phyloP scores from a whole-genome alignment of 1,140 invertebrate genomes.

The Drosophila neocordata region DNA sequence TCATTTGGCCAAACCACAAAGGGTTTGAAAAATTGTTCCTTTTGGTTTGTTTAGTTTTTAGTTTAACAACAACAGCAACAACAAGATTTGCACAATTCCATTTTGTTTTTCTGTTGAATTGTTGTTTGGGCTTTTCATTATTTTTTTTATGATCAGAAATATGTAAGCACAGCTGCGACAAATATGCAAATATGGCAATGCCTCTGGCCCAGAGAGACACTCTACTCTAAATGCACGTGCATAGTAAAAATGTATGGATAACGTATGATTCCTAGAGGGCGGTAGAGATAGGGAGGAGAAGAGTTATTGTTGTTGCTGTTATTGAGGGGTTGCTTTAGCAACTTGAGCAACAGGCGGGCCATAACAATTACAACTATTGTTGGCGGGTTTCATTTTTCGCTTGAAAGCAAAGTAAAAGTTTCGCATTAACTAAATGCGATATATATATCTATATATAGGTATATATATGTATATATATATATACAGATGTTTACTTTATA shows the following conservation, averaged over 20 bases:
- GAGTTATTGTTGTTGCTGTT: too few species aligned
- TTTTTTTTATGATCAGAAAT: constrained; percentile 60
- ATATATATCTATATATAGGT: neutral
- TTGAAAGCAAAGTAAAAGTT: constrained; percentile 1
- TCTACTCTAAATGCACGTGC: constrained; percentile 53
- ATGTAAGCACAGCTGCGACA: constrained; percentile 69
- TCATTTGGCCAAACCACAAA: too few species aligned
- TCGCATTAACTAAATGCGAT: constrained; percentile 9
- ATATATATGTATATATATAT: neutral
- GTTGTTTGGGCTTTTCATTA: constrained; percentile 36
- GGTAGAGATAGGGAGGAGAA: neutral
- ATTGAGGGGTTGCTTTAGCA: constrained; percentile 18
- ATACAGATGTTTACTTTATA: neutral
- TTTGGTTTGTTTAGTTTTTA: neutral
- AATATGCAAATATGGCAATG: constrained; percentile 66
- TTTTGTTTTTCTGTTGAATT: constrained; percentile 27
- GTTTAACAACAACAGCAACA: neutral
- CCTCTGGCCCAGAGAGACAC: constrained; percentile 38
- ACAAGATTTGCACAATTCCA: neutral
- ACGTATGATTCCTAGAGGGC: neutral
- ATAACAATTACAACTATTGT: constrained; percentile 34
- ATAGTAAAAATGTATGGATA: constrained; percentile 33
- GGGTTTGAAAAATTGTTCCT: neutral
- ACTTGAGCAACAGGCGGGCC: constrained; percentile 31
- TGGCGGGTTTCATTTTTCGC: constrained; percentile 20